Base-by-base conservation (phyloP, 2,797 vertebrate species). In the Rhodeus uyekii region DNA sequence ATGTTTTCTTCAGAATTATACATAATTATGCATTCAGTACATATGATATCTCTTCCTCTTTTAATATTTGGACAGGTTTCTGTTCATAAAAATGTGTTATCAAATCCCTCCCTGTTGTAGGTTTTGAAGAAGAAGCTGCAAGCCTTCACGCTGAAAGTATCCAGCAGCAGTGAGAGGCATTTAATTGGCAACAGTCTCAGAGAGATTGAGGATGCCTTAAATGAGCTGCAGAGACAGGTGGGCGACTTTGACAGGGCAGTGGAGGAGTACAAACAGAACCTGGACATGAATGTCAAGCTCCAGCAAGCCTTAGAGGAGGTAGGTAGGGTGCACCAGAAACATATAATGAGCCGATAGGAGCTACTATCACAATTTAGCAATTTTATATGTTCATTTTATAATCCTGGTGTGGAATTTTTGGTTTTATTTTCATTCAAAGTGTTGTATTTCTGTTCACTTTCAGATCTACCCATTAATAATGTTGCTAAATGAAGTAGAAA, bases 291-390 rank as follows among this genome's bases (percentile, higher is more conserved):
- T 13, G 93, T 95, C 86, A 94, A 92, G 22, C 95, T 99, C 72
- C 97, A 98, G 36, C 93, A 95, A 44, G 92, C 96, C 85, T 94
- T 96, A 90, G 96, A 97, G 84, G 96, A 98, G 96, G 97, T 98
- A 92, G 5, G n/a, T n/a, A n/a, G 34, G 83, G 60, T 32, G 16
- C 48, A 14, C 18, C 16, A 44, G 38, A 34, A 86, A 67, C 29
- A 29, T 34, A 73, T 39, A 53, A 18, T 78, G 34, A 46, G 48
- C 29, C 61, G n/a, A 32, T 3, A 46, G 22, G 2, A 48, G 13
- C 34, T 46, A n/a, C 48, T 58, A 14, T 39, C 64, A 39, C 27
- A 78, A 32, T 69, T 19, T 42, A n/a, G 18, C 36, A 67, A 4
- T 75, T 29, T 55, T 34, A 58, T 13, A 29, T 29, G n/a, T n/a